Evolutionary conservation across 2,888 invertebrate species (phyloP).

Genomic region (Podotricha telesiphe): DNA sequence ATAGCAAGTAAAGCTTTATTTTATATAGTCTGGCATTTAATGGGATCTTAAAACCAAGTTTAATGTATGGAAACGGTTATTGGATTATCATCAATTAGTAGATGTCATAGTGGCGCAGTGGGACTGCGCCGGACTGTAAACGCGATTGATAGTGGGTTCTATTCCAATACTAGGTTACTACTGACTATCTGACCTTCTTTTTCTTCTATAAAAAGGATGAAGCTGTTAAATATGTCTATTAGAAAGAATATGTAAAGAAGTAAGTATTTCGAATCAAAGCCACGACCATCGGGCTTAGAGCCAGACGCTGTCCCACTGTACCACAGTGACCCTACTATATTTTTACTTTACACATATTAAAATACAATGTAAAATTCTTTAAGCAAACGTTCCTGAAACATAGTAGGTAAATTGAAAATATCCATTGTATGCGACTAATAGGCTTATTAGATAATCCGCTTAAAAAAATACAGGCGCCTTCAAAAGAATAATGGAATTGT

Average conservation of each 20-base stretch:
- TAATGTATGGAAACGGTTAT: not conserved
- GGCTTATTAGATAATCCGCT: conserved; percentile 41
- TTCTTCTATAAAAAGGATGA: too few relatives aligned
- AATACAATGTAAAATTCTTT: not conserved
- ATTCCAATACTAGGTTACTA: too few relatives aligned
- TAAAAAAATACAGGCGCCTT: conserved; percentile 40
- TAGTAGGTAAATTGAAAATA: conserved; percentile 18
- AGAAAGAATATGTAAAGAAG: too few relatives aligned
- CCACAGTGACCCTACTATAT: not conserved
- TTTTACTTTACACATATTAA: not conserved
- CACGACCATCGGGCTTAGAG: too few relatives aligned
- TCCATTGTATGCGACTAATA: conserved; percentile 35
- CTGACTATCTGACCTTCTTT: too few relatives aligned
- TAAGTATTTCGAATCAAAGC: too few relatives aligned
- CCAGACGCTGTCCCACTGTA: too few relatives aligned
- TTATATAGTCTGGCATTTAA: not conserved
- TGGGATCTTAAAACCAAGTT: conserved; percentile 3
- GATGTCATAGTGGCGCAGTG: too few relatives aligned
- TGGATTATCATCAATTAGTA: conserved; percentile 5
- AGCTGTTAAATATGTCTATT: too few relatives aligned
- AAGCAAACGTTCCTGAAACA: not conserved
- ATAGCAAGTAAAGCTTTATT: not conserved
- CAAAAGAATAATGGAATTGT: conserved; percentile 33
- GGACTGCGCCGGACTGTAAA: too few relatives aligned
- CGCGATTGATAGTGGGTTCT: too few relatives aligned